Evolutionary conservation across 2,888 invertebrate genomes (phyloP).

Genomic region (Folsomia candida): DNA sequence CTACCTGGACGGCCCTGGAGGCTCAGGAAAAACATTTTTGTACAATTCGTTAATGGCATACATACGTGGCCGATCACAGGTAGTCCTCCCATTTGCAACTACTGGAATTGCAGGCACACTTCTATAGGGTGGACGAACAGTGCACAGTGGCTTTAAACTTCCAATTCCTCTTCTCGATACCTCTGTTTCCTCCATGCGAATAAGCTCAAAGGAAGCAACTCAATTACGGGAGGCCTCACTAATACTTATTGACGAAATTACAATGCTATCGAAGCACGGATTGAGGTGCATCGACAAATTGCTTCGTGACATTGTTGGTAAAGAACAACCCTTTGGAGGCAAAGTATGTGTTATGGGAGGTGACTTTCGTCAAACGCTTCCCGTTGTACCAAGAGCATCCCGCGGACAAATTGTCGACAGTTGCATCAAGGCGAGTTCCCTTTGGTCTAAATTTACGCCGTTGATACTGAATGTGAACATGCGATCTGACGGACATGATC

Average conservation of each 20-base stretch:
- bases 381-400: conserved; percentile 33
- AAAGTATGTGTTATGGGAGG: conserved; percentile 39
- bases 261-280: conserved; percentile 47
- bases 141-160: conserved; percentile 50
- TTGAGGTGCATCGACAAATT: conserved; percentile 47
- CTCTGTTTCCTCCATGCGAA: conserved; percentile 35
- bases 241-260: conserved; percentile 52
- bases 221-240: conserved; percentile 31
- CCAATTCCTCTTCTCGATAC: conserved; percentile 34
- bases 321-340: conserved; percentile 34
- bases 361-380: conserved; percentile 40
- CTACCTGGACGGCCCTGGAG: conserved; percentile 53
- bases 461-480: conserved; percentile 29
- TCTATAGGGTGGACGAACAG: conserved; percentile 49
- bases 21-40: conserved; percentile 53
- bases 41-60: conserved; percentile 35
- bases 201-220: conserved; percentile 22
- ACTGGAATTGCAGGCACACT: conserved; percentile 47
- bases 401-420: conserved; percentile 27
- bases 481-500: conserved; percentile 5
- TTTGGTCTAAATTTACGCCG: conserved; percentile 27
- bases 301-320: conserved; percentile 41
- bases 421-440: conserved; percentile 18
- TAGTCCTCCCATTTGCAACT: conserved; percentile 32
- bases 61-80: background rate